phyloP scores from a whole-genome alignment of 2,888 invertebrate species.

The Cerastis rubricosa region DNA sequence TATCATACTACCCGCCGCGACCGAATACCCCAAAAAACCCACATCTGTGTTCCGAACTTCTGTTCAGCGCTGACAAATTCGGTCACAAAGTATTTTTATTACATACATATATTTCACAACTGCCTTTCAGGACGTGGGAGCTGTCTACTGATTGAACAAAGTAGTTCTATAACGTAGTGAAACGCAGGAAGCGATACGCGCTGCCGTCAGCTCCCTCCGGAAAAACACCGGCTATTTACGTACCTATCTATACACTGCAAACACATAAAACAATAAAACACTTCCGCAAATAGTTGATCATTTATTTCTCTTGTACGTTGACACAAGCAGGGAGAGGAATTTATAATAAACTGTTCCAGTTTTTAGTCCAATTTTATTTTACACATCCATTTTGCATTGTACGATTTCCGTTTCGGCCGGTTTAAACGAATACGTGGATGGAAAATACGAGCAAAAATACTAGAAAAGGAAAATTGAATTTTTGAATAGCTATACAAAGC shows the following conservation, averaged over 20 bases:
- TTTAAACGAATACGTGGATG: background rate
- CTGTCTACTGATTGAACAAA: constrained; percentile 46
- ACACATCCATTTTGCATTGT: constrained; percentile 3
- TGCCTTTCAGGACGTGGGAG: constrained; percentile 33
- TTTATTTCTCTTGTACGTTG: constrained; percentile 28
- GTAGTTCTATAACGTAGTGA: constrained; percentile 23
- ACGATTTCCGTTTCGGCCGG: constrained; percentile 10
- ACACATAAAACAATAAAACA: constrained; percentile 36
- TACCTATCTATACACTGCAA: constrained; percentile 16
- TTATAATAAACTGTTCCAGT: constrained; percentile 4
- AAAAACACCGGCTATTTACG: constrained; percentile 41
- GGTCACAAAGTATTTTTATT: constrained; percentile 64
- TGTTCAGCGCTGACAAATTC: constrained; percentile 64
- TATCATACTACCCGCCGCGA: constrained; percentile 74
- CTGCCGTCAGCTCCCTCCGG: constrained; percentile 39
- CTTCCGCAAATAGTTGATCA: constrained; percentile 32
- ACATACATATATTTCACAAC: constrained; percentile 56
- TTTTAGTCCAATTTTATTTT: constrained; percentile 24
- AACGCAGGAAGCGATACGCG: constrained; percentile 50
- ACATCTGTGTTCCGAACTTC: constrained; percentile 71
- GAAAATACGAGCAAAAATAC: background rate
- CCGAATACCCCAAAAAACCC: constrained; percentile 74
- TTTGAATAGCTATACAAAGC: constrained; percentile 22
- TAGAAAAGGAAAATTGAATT: constrained; percentile 1
- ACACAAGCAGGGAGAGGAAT: constrained; percentile 12